Evolutionary conservation across 2,888 invertebrate genomes (phyloP).

Genomic region (Conomelus anceps): DNA sequence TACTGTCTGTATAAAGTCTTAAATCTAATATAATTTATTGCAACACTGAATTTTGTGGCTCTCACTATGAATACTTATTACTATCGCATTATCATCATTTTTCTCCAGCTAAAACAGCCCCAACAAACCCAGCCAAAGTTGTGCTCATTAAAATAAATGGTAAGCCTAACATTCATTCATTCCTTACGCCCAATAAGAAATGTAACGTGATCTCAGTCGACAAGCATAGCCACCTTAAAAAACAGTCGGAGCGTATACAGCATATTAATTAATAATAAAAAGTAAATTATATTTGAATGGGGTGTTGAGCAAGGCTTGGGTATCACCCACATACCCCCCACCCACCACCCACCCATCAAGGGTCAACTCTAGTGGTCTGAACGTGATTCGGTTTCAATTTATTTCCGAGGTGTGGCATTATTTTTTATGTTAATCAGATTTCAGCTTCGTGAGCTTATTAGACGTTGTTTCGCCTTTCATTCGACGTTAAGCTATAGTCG

Average conservation of each 20-base stretch:
- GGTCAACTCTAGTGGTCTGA: neutral
- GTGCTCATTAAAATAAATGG: neutral
- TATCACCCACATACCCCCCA: neutral
- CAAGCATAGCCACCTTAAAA: too few relatives aligned
- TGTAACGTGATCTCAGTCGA: neutral
- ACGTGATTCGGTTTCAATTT: neutral
- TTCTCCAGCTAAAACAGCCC: too few relatives aligned
- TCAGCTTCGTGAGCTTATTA: neutral
- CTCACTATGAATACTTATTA: too few relatives aligned
- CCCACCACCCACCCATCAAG: neutral
- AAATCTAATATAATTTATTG: too few relatives aligned
- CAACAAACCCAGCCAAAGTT: neutral
- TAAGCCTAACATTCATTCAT: too few relatives aligned
- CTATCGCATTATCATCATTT: too few relatives aligned
- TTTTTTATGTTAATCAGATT: neutral
- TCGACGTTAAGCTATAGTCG: too few relatives aligned
- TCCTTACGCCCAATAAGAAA: too few relatives aligned
- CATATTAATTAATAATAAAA: neutral
- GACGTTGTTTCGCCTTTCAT: neutral
- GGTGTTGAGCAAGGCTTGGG: neutral
- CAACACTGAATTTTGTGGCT: too few relatives aligned
- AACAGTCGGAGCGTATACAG: too few relatives aligned
- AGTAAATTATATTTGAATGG: neutral
- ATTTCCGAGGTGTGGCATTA: neutral
- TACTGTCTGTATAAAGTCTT: too few relatives aligned